phyloP scores from a whole-genome alignment of 2,113 vertebrate genomes.

The Burhinus bistriatus region DNA sequence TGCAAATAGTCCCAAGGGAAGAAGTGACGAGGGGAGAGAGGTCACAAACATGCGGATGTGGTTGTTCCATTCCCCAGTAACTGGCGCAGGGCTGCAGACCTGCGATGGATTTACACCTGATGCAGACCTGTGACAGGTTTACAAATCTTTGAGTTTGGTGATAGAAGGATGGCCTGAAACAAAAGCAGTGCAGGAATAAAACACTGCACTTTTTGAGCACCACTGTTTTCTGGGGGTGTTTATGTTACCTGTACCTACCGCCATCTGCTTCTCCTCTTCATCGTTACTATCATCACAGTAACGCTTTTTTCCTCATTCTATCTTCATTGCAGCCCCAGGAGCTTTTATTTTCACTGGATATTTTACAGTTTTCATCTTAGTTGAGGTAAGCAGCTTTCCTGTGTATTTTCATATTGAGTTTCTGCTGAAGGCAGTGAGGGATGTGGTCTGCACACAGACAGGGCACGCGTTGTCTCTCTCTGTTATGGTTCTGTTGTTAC shows the following conservation, averaged over 20 bases:
- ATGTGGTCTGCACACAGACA: background rate
- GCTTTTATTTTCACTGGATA: background rate
- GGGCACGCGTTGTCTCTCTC: background rate
- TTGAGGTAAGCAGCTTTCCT: background rate
- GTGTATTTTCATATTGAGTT: background rate
- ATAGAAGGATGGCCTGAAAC: background rate
- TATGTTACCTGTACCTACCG: background rate
- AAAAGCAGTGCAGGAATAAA: background rate
- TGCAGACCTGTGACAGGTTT: background rate
- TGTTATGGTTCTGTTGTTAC: constrained; percentile 49
- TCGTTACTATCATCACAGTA: background rate
- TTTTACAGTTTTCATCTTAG: background rate
- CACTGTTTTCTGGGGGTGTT: background rate
- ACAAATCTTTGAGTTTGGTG: background rate
- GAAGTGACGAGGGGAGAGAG: background rate
- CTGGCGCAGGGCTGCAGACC: background rate
- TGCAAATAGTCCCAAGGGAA: background rate
- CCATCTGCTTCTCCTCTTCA: background rate
- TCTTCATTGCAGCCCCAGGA: background rate
- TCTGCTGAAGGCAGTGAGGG: background rate
- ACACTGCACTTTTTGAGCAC: background rate
- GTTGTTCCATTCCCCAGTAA: background rate
- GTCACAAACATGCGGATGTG: fast-evolving
- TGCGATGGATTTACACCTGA: background rate
- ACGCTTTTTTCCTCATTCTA: background rate